Evolutionary conservation across 1,140 invertebrate genomes (phyloP), one percentile per base, ranked within the genome.

Genomic region (Orius laevigatus): DNA sequence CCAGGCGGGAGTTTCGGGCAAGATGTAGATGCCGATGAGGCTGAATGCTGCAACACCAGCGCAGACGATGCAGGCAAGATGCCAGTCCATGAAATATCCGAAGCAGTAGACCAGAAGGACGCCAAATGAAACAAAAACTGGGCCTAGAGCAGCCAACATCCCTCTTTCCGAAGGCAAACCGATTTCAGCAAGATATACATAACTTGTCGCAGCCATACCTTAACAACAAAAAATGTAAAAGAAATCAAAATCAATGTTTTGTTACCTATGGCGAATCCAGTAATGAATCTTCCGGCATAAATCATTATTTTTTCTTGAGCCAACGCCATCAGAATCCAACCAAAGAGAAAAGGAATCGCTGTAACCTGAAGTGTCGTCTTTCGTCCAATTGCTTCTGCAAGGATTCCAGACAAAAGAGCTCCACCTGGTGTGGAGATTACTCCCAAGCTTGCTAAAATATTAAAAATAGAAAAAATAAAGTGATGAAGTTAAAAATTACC

Each of bases 341-440:
- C 84, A 5, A 75, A 55, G 1, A 81, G 59, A 56, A 82, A 84
- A 0, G 84, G 82, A 20, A 86, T 53, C 5, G 77, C 73, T 2
- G 79, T 76, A 10, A 81, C 62, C 55, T 81, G 73, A 19, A 89
- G 72, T 0, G 82, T 74, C 3, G 71, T 65, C 59, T 75, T 76
- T 34, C 85, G 64, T 1, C 86, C 86, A 38, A 80, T 66, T 11
- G 69, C 70, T 58, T 81, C 78, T 46, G 77, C 73, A 58, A 76
- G 66, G 40, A 78, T 60, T 2, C 79, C 79, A 1, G 78, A 78
- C 11, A 79, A 58, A 4, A 81, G 59, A 2, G 79, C 77, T 3
- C 79, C 79, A 5, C 79, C 56, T 1, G 79, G 79, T 62, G 81
- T 83, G 1, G 79, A 80, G 50, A 81, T 70, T 1, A 79, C 78